These are phyloP conservation scores for Megastigmus dorsalis DNA, from an alignment of 2,888 invertebrate species.

Conservation along the genomic window DNA sequence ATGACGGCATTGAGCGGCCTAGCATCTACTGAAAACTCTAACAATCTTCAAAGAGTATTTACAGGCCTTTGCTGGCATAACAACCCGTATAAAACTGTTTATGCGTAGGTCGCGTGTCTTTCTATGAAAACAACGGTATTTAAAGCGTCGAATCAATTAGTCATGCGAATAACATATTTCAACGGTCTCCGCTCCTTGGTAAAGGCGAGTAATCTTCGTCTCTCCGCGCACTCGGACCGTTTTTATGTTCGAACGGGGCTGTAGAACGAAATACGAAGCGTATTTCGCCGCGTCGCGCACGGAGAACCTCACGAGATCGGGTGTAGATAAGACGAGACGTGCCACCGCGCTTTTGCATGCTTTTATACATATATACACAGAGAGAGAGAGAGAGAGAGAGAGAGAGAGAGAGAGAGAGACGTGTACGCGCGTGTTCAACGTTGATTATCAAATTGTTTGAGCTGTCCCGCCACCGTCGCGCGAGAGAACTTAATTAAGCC, in stretches of 20 bases:
- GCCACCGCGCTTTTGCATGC: too few relatives aligned
- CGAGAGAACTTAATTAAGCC: slow-evolving; percentile 19
- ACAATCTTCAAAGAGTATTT: not conserved
- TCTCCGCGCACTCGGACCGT: not conserved
- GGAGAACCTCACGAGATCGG: too few relatives aligned
- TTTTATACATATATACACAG: too few relatives aligned
- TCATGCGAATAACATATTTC: slow-evolving; percentile 23
- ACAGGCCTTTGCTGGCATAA: too few relatives aligned
- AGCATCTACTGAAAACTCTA: not conserved
- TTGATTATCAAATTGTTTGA: slow-evolving; percentile 26
- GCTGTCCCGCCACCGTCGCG: not conserved
- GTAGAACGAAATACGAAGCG: too few relatives aligned
- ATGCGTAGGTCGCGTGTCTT: slow-evolving; percentile 5
- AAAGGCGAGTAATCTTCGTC: not conserved
- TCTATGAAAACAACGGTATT: slow-evolving; percentile 5
- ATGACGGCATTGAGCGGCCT: not conserved
- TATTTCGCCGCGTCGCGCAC: too few relatives aligned
- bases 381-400: too few relatives aligned
- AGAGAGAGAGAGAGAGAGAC: too few relatives aligned
- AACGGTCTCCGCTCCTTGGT: slow-evolving; percentile 1
- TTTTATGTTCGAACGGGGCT: too few relatives aligned
- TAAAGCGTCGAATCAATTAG: slow-evolving; percentile 12
- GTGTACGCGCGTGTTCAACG: not conserved
- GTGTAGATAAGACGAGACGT: too few relatives aligned
- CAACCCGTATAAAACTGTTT: not conserved